Evolutionary conservation across 35 echinoderm and acorn worm genomes (phyloP).

Genomic region (Apostichopus japonicus): DNA sequence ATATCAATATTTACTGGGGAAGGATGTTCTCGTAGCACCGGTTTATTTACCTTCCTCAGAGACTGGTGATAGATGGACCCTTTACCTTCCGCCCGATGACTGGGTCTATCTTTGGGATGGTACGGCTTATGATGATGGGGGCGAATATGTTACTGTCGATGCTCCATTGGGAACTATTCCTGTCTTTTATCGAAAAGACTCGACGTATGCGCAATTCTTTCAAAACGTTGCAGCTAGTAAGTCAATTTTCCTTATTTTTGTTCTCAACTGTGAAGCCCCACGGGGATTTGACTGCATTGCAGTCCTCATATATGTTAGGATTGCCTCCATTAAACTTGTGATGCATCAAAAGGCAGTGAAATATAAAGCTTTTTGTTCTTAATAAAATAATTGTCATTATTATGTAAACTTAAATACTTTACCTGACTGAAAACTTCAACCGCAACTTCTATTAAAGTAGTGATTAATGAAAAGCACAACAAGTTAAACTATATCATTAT

Average conservation of each 20-base stretch:
- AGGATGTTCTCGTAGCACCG: conserved; percentile 90
- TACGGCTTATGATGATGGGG: conserved; percentile 45
- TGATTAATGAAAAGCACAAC: too few species aligned
- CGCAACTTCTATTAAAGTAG: too few species aligned
- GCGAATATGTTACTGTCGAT: conserved; percentile 56
- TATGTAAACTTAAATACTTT: too few species aligned
- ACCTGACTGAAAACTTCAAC: too few species aligned
- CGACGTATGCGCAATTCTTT: conserved; percentile 42
- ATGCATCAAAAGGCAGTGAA: too few species aligned
- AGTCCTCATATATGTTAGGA: too few species aligned
- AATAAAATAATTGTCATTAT: too few species aligned
- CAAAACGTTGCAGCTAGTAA: conserved; percentile 25
- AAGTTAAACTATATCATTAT: too few species aligned
- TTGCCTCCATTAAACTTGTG: too few species aligned
- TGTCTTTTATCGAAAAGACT: conserved; percentile 73
- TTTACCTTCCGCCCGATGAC: conserved; percentile 83
- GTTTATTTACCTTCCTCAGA: conserved; percentile 66
- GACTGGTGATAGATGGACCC: conserved; percentile 55
- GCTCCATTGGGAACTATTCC: conserved; percentile 67
- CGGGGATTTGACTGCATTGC: too few species aligned
- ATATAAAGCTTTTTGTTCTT: too few species aligned
- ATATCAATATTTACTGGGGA: conserved; percentile 88
- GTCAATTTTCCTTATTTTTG: neutral
- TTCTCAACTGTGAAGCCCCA: too few species aligned
- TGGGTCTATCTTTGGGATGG: conserved; percentile 85